These are phyloP conservation scores for Acholoe squamosa DNA, from an alignment of 2,888 invertebrate genomes.

Conservation along the genomic window DNA sequence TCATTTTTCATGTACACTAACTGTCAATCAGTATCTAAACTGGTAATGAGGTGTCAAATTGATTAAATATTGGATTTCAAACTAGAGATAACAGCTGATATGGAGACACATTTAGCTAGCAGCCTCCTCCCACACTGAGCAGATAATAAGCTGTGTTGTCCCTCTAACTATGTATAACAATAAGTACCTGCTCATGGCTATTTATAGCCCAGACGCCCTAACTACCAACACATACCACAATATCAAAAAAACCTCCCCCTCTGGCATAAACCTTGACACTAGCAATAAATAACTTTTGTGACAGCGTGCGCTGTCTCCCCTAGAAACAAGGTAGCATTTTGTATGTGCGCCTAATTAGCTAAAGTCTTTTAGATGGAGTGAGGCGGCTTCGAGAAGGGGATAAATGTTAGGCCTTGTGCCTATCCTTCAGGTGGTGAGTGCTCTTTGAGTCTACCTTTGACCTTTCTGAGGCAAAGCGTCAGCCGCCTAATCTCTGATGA, in stretches of 20 bases:
- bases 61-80: no score
- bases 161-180: neutral
- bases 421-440: neutral
- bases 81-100: neutral
- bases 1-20: no score
- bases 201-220: neutral
- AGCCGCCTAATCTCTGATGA: neutral
- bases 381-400: neutral
- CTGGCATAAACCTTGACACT: neutral
- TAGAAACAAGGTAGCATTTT: conserved; percentile 6
- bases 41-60: no score
- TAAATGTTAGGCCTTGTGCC: conserved; percentile 14
- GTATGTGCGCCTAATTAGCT: conserved; percentile 15
- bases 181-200: neutral
- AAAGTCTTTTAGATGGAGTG: conserved; percentile 2
- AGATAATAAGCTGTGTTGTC: neutral
- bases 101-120: neutral
- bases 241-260: neutral
- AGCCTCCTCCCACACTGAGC: conserved; percentile 4
- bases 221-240: conserved; percentile 1
- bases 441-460: conserved; percentile 23
- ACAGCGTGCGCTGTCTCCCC: neutral
- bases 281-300: neutral
- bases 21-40: no score
- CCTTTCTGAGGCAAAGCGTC: neutral